phyloP scores from a whole-genome alignment of 2,113 vertebrate genomes.

The Leucopternis melanops region DNA sequence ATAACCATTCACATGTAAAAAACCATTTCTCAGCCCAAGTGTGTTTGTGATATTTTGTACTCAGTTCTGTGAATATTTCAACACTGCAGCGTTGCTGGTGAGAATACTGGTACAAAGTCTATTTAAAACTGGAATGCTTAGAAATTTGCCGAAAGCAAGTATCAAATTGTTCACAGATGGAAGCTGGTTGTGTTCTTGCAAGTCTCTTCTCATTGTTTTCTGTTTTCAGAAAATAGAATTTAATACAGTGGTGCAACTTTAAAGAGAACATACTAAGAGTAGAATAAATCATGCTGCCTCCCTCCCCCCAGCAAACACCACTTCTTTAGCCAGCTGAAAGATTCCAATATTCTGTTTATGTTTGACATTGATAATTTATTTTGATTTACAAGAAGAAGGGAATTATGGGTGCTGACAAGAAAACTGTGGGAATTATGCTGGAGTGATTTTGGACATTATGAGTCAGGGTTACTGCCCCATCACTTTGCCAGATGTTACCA shows the following conservation, averaged over 20 bases:
- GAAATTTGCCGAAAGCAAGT: conserved; percentile 35
- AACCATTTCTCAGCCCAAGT: not conserved
- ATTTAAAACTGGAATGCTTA: conserved; percentile 37
- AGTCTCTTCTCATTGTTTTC: conserved; percentile 38
- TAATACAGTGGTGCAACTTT: conserved; percentile 3
- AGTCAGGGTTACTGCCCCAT: conserved; percentile 30
- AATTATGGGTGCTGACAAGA: conserved; percentile 43
- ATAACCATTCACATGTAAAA: not conserved
- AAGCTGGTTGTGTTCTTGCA: conserved; percentile 21
- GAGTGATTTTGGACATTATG: not conserved
- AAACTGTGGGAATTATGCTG: conserved; percentile 26
- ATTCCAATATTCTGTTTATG: not conserved
- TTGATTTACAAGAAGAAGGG: conserved; percentile 20
- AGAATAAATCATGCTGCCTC: conserved; percentile 13
- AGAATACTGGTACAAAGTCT: conserved; percentile 20
- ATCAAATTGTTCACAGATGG: conserved; percentile 55
- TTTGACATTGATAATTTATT: conserved; percentile 24
- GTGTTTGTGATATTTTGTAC: not conserved
- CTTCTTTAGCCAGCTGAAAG: not conserved
- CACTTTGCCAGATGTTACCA: conserved; percentile 26
- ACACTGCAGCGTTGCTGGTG: not conserved
- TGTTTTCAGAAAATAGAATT: conserved; percentile 8
- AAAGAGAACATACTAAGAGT: not conserved
- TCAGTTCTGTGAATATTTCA: conserved; percentile 7
- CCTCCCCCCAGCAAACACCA: not conserved